Conservation (phyloP, 2,888 invertebrate species). For the Alviniconcha strummeri region DNA sequence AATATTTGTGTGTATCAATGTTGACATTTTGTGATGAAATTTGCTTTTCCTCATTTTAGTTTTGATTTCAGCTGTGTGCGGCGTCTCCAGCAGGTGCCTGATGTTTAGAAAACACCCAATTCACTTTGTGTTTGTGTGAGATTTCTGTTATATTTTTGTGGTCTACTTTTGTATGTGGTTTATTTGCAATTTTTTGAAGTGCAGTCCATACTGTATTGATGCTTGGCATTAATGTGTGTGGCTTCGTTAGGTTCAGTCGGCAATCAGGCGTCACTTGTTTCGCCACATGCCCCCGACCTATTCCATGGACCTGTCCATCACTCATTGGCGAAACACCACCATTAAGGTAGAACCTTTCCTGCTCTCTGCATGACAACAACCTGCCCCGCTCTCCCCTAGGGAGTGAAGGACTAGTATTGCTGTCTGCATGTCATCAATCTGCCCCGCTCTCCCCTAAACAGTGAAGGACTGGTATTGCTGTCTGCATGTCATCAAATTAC, state of each 20-base stretch:
- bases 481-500: too few species aligned
- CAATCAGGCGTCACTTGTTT: constrained; percentile 34
- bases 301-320: constrained; percentile 37
- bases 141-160: too few species aligned
- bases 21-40: too few species aligned
- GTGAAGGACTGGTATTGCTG: too few species aligned
- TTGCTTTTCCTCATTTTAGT: too few species aligned
- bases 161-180: background rate
- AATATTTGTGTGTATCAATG: too few species aligned
- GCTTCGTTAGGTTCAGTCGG: constrained; percentile 36
- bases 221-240: background rate
- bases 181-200: background rate
- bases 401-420: too few species aligned
- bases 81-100: too few species aligned
- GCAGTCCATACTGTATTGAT: background rate
- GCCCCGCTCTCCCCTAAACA: background rate
- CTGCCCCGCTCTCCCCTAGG: background rate
- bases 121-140: too few species aligned
- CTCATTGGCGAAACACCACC: constrained; percentile 37
- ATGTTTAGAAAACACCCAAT: too few species aligned
- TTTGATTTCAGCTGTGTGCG: too few species aligned
- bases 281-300: constrained; percentile 31
- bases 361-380: background rate
- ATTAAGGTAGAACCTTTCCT: constrained; percentile 32
- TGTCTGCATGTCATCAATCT: too few species aligned